Percentiles rank a stretch among this genome's conserved stretches.
Evolutionary conservation across 2,797 vertebrate genomes (phyloP).

Genomic region (Neopelma chrysocephalum): DNA sequence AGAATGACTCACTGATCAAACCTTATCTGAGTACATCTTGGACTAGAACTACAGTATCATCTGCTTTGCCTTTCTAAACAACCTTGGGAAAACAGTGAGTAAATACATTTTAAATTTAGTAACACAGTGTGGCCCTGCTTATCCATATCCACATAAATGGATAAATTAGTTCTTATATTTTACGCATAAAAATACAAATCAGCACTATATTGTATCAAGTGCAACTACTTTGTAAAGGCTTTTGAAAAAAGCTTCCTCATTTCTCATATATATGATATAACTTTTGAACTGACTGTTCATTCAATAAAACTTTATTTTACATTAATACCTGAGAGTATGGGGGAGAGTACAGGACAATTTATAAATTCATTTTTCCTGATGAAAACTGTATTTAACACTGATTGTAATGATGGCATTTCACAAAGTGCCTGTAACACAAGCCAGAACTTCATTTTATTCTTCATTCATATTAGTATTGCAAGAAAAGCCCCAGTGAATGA

Average conservation of each 20-base stretch:
- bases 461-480: not conserved
- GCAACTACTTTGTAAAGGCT: not conserved
- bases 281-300: not conserved
- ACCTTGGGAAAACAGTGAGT: not conserved
- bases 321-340: constrained; percentile 34
- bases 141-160: not conserved
- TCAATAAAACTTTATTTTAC: constrained; percentile 15
- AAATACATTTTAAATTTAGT: not conserved
- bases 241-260: not conserved
- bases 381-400: not conserved
- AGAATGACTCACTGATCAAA: constrained; percentile 5
- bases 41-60: not conserved
- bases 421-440: not conserved
- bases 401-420: not conserved
- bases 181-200: not conserved
- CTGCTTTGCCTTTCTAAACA: not conserved
- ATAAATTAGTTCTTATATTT: not conserved
- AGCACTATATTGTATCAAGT: not conserved
- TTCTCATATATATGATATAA: not conserved
- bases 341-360: not conserved
- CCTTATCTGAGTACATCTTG: not conserved
- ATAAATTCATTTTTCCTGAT: not conserved
- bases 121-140: not conserved
- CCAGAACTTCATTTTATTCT: not conserved
- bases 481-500: not conserved